Evolutionary conservation across 2,113 vertebrate genomes (phyloP).

Genomic region (Actenoides hombroni): DNA sequence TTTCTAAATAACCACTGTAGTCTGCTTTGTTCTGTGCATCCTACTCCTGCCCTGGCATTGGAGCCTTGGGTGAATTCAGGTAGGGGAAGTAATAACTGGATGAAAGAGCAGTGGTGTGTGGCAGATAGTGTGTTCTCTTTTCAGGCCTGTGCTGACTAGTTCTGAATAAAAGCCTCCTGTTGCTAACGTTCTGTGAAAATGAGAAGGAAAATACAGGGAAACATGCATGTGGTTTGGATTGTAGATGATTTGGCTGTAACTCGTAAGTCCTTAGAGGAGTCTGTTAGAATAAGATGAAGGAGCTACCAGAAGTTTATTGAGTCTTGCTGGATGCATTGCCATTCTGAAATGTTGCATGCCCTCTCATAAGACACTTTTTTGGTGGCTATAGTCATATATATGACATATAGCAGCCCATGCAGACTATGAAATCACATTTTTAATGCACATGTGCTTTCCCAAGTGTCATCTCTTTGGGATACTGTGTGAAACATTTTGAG

Average conservation of each 20-base stretch:
- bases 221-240: not conserved
- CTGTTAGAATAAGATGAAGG: not conserved
- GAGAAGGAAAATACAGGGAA: not conserved
- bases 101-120: not conserved
- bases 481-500: not conserved
- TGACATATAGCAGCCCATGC: not conserved
- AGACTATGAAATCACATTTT: not conserved
- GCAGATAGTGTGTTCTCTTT: not conserved
- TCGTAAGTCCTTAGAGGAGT: not conserved
- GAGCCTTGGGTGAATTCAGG: not conserved
- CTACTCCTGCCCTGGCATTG: not conserved
- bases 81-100: not conserved
- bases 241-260: not conserved
- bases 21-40: not conserved
- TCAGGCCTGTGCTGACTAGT: not conserved
- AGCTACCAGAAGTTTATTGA: not conserved
- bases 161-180: not conserved
- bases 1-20: not conserved
- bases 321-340: not conserved
- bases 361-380: not conserved
- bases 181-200: not conserved
- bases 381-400: not conserved
- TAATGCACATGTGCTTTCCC: not conserved
- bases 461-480: not conserved
- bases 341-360: not conserved